Evolutionary conservation across 2,888 invertebrate species (phyloP).

Genomic region (Drosophila anceps): DNA sequence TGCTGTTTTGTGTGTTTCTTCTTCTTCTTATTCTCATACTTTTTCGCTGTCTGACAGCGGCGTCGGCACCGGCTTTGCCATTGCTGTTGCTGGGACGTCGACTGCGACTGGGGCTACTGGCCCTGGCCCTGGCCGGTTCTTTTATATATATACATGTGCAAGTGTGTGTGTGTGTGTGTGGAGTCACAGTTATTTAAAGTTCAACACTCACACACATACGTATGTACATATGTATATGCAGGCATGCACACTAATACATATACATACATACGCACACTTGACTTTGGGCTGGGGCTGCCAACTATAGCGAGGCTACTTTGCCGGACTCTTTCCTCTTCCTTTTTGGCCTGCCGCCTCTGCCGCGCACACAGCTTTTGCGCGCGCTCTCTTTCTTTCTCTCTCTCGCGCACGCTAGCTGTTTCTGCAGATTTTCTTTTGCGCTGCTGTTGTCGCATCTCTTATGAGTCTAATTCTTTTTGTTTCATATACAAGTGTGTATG

Average conservation of each 20-base stretch:
- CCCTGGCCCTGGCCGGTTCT: conserved; percentile 64
- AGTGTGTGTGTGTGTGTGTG: conserved; percentile 42
- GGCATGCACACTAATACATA: conserved; percentile 13
- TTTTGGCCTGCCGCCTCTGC: conserved; percentile 33
- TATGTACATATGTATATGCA: background rate
- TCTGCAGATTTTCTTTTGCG: conserved; percentile 35
- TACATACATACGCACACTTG: conserved; percentile 46
- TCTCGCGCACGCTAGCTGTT: conserved; percentile 11
- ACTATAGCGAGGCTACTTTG: conserved; percentile 36
- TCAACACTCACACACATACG: conserved; percentile 41
- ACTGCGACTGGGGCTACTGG: conserved; percentile 23
- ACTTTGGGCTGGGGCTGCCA: conserved; percentile 60
- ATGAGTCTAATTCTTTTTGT: conserved; percentile 54
- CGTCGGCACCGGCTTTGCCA: conserved; percentile 25
- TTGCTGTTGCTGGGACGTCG: conserved; percentile 5
- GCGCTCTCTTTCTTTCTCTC: conserved; percentile 2
- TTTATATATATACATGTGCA: too few species aligned
- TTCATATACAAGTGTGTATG: conserved; percentile 18
- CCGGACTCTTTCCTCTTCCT: conserved; percentile 23
- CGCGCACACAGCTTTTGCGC: conserved; percentile 10
- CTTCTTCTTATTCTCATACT: background rate
- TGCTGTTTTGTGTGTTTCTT: conserved; percentile 6
- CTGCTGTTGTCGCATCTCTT: conserved; percentile 51
- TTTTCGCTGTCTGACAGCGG: conserved; percentile 37
- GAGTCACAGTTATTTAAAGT: conserved; percentile 70